Base-by-base conservation (phyloP, 2,888 invertebrate genomes). In the Euspilapteryx auroguttella region DNA sequence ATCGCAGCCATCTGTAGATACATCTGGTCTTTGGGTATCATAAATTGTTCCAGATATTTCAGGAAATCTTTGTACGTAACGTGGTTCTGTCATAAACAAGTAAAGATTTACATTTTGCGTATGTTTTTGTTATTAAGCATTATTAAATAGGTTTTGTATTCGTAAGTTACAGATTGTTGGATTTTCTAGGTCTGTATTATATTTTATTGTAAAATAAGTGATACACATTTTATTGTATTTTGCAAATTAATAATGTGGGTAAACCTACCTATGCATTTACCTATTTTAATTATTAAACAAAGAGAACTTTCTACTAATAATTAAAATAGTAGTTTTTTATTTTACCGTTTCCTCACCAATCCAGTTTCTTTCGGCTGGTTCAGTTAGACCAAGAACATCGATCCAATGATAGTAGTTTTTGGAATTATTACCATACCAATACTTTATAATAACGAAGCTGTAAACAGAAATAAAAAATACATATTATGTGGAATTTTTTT, bases 301-400 rank as follows among this genome's bases (percentile, higher is more conserved):
- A n/a, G n/a, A n/a, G n/a, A n/a, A n/a, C n/a, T n/a, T n/a, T n/a
- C n/a, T n/a, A n/a, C n/a, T n/a, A n/a, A n/a, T n/a, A n/a, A n/a
- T n/a, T n/a, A n/a, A n/a, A n/a, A n/a, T n/a, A n/a, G n/a, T n/a
- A n/a, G n/a, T 17, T 17, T 17, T 17, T 17, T 17, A 17, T 17
- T 6, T 59, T 75, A 57, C 84, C 82, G 49, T 76, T 33, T 76
- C 76, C 41, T 81, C 81, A 4, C 76, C 79, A 8, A 81, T 83
- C 88, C 88, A 89, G 47, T 86, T 87, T 39, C 89, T 78, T 33
- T 83, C 81, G n/a, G 81, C 78, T 0, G 89, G 89, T 39, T 86
- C 83, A 6, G 76, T 68, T 14, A 87, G 68, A 8, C 85, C 83
- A 11, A 86, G 66, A 1, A 84, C 77, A 34, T 84, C 81, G 36